Base-by-base conservation (phyloP, 2,888 invertebrate species). In the Rugalucina vietnamica region DNA sequence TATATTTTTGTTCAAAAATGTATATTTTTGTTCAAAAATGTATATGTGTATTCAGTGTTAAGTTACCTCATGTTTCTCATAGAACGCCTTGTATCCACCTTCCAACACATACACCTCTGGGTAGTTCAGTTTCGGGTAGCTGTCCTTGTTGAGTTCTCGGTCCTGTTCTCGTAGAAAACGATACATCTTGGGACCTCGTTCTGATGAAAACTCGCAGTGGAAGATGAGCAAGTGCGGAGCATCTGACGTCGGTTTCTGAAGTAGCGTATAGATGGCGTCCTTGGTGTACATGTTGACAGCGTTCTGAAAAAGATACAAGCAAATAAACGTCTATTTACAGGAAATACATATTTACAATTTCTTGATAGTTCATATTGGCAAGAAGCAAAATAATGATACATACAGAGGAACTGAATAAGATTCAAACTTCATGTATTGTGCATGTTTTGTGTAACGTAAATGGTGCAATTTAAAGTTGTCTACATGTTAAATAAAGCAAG, bases 21-120 rank as follows among this genome's bases (percentile, higher is more conserved):
- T n/a, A n/a, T n/a, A n/a, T n/a, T n/a, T n/a, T n/a, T n/a, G n/a
- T n/a, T n/a, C n/a, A n/a, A n/a, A n/a, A n/a, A n/a, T n/a, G n/a
- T n/a, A n/a, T n/a, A n/a, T n/a, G n/a, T n/a, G n/a, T n/a, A n/a
- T n/a, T n/a, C n/a, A n/a, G n/a, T 8, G 32, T n/a, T 49, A 43
- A 43, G n/a, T 50, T 77, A 78, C 78, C 95, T 95, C 88, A 96
- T 96, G 94, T 96, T 98, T 54, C 24, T 75, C 50, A 75, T 34
- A 50, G 95, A 99, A 98, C 36, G 96, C 96, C 93, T 97, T 97
- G 95, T 98, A 98, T 57, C 98, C 98, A 1, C 98, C 98, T 93
- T 98, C 97, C 27, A 99, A 96, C 0, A 99, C 95, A 95, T 99
- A 99, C 1, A 98, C 95, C 95, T 99, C 99, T 0, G 99, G 99